A percentile compares a stretch with the other conserved stretches of the same genome.
Conservation (phyloP, 2,113 vertebrate genomes). For the Argyrosomus japonicus region DNA sequence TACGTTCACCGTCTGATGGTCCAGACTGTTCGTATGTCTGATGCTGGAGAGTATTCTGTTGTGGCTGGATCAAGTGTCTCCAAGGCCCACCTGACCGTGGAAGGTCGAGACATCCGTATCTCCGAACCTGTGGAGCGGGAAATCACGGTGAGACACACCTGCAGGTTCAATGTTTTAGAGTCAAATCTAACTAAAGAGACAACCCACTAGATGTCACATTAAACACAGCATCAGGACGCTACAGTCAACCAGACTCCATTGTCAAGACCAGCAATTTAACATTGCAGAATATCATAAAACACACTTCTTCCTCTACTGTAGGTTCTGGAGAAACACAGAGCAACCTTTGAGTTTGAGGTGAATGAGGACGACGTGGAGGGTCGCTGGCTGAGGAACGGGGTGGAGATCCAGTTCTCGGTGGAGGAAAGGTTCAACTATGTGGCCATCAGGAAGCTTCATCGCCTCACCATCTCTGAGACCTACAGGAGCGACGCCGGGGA, state of each 20-base stretch:
- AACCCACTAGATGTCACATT: too few species aligned
- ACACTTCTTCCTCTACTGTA: slow-evolving; percentile 49
- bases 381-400: slow-evolving; percentile 93
- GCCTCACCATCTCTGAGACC: slow-evolving; percentile 94
- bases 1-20: slow-evolving; percentile 94
- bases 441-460: slow-evolving; percentile 91
- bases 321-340: slow-evolving; percentile 95
- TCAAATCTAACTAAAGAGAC: too few species aligned
- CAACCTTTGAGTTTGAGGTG: slow-evolving; percentile 96
- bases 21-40: slow-evolving; percentile 91
- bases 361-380: slow-evolving; percentile 96
- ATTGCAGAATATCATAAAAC: too few species aligned
- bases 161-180: neutral
- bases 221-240: too few species aligned
- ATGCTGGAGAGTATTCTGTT: slow-evolving; percentile 93
- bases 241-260: too few species aligned
- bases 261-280: too few species aligned
- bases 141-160: slow-evolving; percentile 86
- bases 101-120: slow-evolving; percentile 95
- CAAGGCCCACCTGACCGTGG: slow-evolving; percentile 90
- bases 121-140: slow-evolving; percentile 85
- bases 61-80: slow-evolving; percentile 95
- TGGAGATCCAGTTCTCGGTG: slow-evolving; percentile 91
- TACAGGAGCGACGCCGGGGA: slow-evolving; percentile 93
- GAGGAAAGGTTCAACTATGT: slow-evolving; percentile 91